Base-by-base conservation (phyloP, 2,797 vertebrate genomes). In the Anisognathus igniventris region DNA sequence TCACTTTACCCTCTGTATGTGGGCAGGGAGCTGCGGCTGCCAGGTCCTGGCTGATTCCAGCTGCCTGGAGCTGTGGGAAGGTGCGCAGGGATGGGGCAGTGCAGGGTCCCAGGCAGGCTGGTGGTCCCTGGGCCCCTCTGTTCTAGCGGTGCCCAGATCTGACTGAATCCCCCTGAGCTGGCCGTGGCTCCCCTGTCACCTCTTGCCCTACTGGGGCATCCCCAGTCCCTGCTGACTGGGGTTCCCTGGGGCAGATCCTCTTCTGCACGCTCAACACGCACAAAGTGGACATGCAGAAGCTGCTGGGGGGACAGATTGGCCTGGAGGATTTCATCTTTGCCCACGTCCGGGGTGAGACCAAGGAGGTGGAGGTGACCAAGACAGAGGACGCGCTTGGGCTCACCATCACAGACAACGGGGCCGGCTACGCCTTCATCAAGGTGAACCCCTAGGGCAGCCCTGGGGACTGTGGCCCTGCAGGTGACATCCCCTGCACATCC, bases 281-380 rank as follows among this genome's bases (percentile, higher is more conserved):
- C 95, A 99, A 99, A 89, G 99, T 99, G 86, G 99, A 99, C 97
- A 99, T 99, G 99, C 99, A 99, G 97, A 99, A 99, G 94, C 98
- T 99, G 8, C 96, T 99, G 65, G 99, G 99, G 0, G 99, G 99
- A 4, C 99, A 99, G 98, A 99, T 99, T 1, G 99, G 99, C 25
- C 96, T 99, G 96, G 99, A 99, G 95, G 99, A 99, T 88, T 99
- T 99, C 92, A 99, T 99, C 96, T 99, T 99, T 0, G 99, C 99
- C 47, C 99, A 99, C 0, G 98, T 99, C 58, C 98, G 99, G 14
- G 99, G 99, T 0, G 99, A 99, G 95, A 99, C 99, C 8, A 99
- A 99, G 92, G 99, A 99, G 95, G 99, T 99, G 94, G 99, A 99
- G 95, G 98, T 99, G 93, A 99, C 98, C 11, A 99, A 99, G 97